Evolutionary conservation across 2,888 invertebrate genomes (phyloP), one percentile per base, ranked within the genome.

Genomic region (Atethmia centrago): DNA sequence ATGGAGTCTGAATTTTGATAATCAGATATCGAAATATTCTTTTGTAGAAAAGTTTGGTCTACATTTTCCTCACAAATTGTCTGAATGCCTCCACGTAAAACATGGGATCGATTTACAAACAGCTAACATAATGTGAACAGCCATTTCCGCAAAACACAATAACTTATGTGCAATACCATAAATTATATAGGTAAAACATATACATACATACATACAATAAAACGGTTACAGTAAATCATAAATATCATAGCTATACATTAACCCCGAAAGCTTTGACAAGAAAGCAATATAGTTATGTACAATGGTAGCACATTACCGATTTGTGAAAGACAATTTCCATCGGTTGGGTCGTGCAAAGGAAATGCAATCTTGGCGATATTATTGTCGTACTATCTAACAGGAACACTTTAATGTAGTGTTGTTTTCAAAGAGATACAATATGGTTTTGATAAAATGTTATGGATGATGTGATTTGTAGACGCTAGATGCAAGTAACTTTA

Each of bases 241-340:
- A 68, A 79, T 80, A 79, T 80, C 71, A 75, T 62, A 61, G 40
- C 45, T 53, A 68, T 71, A 74, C 82, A 85, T 85, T 83, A 85
- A 85, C 82, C 82, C 82, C 70, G 70, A 85, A 82, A 63, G 75
- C 74, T 61, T 64, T 71, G 78, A 73, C 76, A 86, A 86, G 77
- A 79, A 78, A 73, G 77, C 56, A 79, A 72, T 71, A 79, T 79
- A 80, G 84, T 86, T 87, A 85, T 79, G 72, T 87, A 82, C 88
- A 85, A 88, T 86, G 81, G 78, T 76, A 79, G 79, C 61, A 85
- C 86, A 94, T 94, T 94, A 94, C 91, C 91, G 92, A 94, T 94
- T 93, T 89, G 93, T 88, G 89, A 92, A 90, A 93, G 92, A 92
- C 92, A 92, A 94, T 94, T 93, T 92, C 87, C 88, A 84, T 82